Evolutionary conservation across 2,797 vertebrate genomes (phyloP).

Genomic region (Melanotaenia nigrans): DNA sequence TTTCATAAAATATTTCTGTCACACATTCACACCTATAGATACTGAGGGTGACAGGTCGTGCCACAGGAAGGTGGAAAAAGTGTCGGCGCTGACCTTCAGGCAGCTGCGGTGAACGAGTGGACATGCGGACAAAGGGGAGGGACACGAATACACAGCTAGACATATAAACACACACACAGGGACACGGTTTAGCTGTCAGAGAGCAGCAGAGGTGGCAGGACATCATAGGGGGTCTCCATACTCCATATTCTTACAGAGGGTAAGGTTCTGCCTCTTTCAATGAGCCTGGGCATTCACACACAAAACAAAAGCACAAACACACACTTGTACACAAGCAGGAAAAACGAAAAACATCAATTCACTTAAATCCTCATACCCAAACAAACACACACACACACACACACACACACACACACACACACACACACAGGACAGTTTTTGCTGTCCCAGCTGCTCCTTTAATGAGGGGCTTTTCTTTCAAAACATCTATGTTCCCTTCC

Average conservation of each 20-base stretch:
- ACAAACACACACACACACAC: slow-evolving; percentile 54
- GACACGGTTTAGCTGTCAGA: slow-evolving; percentile 31
- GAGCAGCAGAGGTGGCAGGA: slow-evolving; percentile 50
- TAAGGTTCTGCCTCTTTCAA: slow-evolving; percentile 48
- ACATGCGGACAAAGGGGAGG: slow-evolving; percentile 20
- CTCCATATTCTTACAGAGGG: slow-evolving; percentile 63
- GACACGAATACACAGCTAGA: slow-evolving; percentile 4
- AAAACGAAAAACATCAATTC: slow-evolving; percentile 62
- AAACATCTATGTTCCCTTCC: slow-evolving; percentile 60
- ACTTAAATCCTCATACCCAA: slow-evolving; percentile 56
- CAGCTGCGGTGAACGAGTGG: slow-evolving; percentile 34
- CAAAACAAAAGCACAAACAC: slow-evolving; percentile 55
- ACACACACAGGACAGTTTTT: slow-evolving; percentile 23
- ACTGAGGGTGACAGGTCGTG: slow-evolving; percentile 69
- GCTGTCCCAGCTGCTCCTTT: slow-evolving; percentile 74
- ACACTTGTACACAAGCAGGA: slow-evolving; percentile 40
- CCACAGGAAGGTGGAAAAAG: slow-evolving; percentile 52
- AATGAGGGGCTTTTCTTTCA: slow-evolving; percentile 77
- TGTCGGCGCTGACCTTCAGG: slow-evolving; percentile 60
- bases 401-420: slow-evolving; percentile 46
- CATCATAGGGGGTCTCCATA: slow-evolving; percentile 53
- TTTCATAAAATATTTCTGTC: slow-evolving; percentile 63
- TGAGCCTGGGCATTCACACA: slow-evolving; percentile 24
- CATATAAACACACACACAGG: not conserved
- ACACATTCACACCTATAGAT: slow-evolving; percentile 62